Conservation (phyloP, 2,888 invertebrate genomes). For the Eucriotettix oculatus region DNA sequence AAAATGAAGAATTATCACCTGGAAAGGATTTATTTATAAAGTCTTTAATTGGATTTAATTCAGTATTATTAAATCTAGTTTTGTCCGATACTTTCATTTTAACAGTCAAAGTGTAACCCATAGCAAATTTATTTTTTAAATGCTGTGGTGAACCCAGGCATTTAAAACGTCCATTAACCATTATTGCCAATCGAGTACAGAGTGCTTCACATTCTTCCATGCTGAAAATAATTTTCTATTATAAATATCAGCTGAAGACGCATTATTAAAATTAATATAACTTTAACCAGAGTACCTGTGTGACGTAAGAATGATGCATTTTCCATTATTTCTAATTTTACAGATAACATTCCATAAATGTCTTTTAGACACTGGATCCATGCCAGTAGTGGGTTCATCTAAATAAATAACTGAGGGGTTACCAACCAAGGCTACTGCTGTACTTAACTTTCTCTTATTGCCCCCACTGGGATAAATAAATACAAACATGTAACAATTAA, state of each 20-base stretch:
- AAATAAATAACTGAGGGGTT: conserved; percentile 34
- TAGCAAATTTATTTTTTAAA: conserved; percentile 57
- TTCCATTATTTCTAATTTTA: conserved; percentile 48
- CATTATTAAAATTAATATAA: not conserved
- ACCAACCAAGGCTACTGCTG: conserved; percentile 35
- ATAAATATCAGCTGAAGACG: no score
- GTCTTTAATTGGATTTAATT: no score
- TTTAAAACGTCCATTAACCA: conserved; percentile 63
- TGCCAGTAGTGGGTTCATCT: conserved; percentile 40
- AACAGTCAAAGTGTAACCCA: conserved; percentile 40
- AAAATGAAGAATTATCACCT: no score
- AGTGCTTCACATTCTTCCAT: conserved; percentile 78
- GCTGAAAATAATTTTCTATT: conserved; percentile 25
- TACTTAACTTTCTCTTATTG: conserved; percentile 37
- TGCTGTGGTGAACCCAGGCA: conserved; percentile 60
- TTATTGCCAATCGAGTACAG: conserved; percentile 62
- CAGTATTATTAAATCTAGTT: no score
- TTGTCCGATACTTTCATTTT: conserved; percentile 19
- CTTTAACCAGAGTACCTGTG: conserved; percentile 32
- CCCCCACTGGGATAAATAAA: conserved; percentile 28
- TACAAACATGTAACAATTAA: no score
- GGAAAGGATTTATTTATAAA: no score
- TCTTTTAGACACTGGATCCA: conserved; percentile 65
- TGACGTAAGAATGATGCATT: conserved; percentile 64
- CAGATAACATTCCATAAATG: conserved; percentile 63